Evolutionary conservation across 2,888 invertebrate genomes (phyloP).

Genomic region (Lomographa bimaculata): DNA sequence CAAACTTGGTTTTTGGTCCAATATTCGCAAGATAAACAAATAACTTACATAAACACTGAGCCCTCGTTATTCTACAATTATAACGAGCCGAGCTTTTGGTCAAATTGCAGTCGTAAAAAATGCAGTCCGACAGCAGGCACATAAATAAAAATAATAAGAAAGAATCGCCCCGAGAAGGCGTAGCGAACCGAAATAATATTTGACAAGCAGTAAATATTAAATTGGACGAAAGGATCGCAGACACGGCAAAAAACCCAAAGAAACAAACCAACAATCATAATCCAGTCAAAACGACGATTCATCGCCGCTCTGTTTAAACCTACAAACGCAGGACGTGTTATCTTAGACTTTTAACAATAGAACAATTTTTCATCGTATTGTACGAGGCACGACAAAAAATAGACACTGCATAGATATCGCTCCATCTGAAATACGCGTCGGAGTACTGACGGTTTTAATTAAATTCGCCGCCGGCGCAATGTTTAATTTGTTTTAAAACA

Average conservation of each 20-base stretch:
- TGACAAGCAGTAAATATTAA: constrained; percentile 73
- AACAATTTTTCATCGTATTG: constrained; percentile 63
- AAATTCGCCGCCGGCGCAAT: constrained; percentile 63
- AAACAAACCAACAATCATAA: constrained; percentile 57
- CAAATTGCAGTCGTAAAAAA: constrained; percentile 61
- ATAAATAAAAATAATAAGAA: constrained; percentile 63
- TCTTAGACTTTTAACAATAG: constrained; percentile 66
- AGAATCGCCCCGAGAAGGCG: constrained; percentile 52
- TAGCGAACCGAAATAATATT: constrained; percentile 60
- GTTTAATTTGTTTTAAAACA: constrained; percentile 70
- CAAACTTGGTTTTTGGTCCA: constrained; percentile 2
- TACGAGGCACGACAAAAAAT: constrained; percentile 54
- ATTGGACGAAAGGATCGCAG: constrained; percentile 60
- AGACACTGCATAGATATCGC: constrained; percentile 58
- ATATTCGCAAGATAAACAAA: constrained; percentile 35
- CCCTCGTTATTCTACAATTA: constrained; percentile 49
- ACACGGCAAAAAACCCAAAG: constrained; percentile 51
- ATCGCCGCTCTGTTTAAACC: constrained; percentile 63
- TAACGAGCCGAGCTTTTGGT: constrained; percentile 45
- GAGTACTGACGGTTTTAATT: constrained; percentile 63
- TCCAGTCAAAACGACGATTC: constrained; percentile 59
- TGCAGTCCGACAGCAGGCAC: constrained; percentile 52
- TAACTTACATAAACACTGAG: constrained; percentile 39
- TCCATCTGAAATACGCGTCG: constrained; percentile 41
- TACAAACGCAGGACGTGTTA: constrained; percentile 63